phyloP scores from a whole-genome alignment of 2,797 vertebrate species.

The Acanthurus tractus region DNA sequence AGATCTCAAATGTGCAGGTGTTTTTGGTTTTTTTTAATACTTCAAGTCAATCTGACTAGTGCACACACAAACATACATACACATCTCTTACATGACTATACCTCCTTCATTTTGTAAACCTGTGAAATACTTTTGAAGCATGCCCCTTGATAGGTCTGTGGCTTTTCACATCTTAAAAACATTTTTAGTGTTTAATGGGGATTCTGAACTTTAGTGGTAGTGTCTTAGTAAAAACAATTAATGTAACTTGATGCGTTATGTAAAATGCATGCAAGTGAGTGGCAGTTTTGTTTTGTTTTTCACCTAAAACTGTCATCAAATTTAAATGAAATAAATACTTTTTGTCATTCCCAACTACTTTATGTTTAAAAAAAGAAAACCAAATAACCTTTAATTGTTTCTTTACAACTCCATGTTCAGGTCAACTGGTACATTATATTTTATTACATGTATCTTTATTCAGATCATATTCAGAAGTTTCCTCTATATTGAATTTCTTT shows the following conservation, averaged over 20 bases:
- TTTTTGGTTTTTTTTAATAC: neutral
- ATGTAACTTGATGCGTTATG: no score
- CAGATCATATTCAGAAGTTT: neutral
- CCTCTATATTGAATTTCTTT: neutral
- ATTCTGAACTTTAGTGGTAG: no score
- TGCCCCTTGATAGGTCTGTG: no score
- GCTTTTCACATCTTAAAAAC: no score
- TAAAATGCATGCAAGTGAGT: neutral
- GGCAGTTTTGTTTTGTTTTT: neutral
- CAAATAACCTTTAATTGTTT: neutral
- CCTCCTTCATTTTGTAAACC: no score
- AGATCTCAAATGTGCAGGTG: neutral
- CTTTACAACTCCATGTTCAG: neutral
- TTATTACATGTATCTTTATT: neutral
- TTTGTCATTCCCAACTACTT: neutral
- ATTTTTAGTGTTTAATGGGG: no score
- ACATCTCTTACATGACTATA: no score
- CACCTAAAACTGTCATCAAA: neutral
- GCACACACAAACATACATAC: no score
- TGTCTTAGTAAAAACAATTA: no score
- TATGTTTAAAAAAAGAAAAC: neutral
- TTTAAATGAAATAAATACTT: neutral
- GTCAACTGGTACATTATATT: neutral
- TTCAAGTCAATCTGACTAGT: no score
- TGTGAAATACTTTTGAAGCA: no score